These are phyloP conservation scores for Odontesthes bonariensis DNA, from an alignment of 2,113 vertebrate genomes.

Conservation along the genomic window DNA sequence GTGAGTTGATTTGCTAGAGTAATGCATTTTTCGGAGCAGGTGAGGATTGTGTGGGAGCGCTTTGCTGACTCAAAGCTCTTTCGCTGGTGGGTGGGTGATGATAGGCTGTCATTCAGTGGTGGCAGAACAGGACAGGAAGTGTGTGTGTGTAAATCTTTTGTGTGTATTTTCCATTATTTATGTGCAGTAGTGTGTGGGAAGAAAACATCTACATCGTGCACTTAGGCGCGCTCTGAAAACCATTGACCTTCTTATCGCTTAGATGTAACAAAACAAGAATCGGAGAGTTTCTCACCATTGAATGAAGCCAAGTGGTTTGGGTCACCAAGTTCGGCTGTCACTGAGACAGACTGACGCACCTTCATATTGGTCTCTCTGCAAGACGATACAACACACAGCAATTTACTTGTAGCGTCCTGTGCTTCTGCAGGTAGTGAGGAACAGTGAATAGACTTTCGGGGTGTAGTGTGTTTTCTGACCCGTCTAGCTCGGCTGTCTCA, in stretches of 20 bases:
- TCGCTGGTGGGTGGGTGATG: conserved; percentile 43
- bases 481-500: conserved; percentile 95
- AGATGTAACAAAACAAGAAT: not conserved
- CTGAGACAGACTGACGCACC: conserved; percentile 90
- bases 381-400: conserved; percentile 45
- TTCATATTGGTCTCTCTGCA: conserved; percentile 96
- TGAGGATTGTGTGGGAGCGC: conserved; percentile 56
- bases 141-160: conserved; percentile 2
- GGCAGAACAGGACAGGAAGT: conserved; percentile 21
- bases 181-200: conserved; percentile 17
- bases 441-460: not conserved
- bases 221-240: not conserved
- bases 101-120: conserved; percentile 41
- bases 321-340: conserved; percentile 89
- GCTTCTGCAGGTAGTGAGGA: conserved; percentile 17
- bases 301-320: conserved; percentile 88
- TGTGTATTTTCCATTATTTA: conserved; percentile 3
- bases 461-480: conserved; percentile 80
- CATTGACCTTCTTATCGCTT: conserved; percentile 5
- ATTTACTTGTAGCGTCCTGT: conserved; percentile 27
- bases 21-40: conserved; percentile 57
- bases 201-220: conserved; percentile 6
- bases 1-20: conserved; percentile 57
- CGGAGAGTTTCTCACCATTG: conserved; percentile 81
- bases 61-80: conserved; percentile 60